Conservation (phyloP, 2,113 vertebrate genomes). For the Anhinga rufa region DNA sequence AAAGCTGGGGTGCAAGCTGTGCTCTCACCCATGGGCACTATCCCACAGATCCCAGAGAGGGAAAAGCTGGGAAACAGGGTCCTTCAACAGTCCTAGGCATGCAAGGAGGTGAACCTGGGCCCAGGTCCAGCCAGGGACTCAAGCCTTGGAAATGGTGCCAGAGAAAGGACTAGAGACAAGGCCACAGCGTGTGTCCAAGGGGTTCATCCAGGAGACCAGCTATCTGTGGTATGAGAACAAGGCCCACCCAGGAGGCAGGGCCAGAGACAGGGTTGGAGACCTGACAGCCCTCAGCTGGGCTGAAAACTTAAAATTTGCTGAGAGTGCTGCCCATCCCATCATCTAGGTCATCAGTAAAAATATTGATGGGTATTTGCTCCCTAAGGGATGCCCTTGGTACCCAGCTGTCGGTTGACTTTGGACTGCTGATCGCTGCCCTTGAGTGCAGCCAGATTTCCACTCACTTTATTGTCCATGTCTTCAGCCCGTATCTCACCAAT, state of each 20-base stretch:
- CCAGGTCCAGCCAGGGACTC: not conserved
- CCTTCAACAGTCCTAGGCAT: not conserved
- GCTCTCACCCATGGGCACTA: not conserved
- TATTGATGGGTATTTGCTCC: not conserved
- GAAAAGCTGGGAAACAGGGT: not conserved
- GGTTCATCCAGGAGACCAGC: not conserved
- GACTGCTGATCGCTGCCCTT: not conserved
- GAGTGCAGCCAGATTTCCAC: not conserved
- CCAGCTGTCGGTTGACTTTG: not conserved
- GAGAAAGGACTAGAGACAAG: not conserved
- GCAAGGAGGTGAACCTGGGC: not conserved
- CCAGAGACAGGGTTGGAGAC: not conserved
- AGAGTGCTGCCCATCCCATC: not conserved
- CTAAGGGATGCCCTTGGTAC: not conserved
- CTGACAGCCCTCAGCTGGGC: not conserved
- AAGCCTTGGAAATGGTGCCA: not conserved
- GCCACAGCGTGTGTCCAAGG: fast-evolving
- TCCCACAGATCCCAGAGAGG: not conserved
- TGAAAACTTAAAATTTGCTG: not conserved
- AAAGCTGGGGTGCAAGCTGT: not conserved
- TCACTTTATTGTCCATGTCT: not conserved
- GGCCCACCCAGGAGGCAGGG: not conserved
- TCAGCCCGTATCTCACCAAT: not conserved
- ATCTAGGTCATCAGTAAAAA: not conserved
- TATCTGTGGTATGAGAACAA: fast-evolving